Evolutionary conservation across 2,797 vertebrate genomes (phyloP).

Genomic region (Emydoidea blandingii): DNA sequence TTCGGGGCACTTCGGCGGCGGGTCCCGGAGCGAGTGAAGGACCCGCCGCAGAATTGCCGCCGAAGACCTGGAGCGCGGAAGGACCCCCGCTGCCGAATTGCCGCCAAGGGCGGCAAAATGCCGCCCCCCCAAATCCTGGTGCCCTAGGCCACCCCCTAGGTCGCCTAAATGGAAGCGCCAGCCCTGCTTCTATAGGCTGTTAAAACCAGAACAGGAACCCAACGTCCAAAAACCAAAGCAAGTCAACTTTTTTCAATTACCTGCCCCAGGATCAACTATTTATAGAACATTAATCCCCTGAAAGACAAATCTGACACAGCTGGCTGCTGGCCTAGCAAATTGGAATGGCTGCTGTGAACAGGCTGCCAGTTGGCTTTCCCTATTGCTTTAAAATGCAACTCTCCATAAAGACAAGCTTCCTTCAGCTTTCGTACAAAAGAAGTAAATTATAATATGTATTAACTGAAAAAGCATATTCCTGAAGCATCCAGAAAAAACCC

Average conservation of each 20-base stretch:
- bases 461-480: background rate
- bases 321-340: constrained; percentile 20
- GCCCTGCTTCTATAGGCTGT: background rate
- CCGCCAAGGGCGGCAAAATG: too few relatives aligned
- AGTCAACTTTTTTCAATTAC: constrained; percentile 11
- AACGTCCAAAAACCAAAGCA: background rate
- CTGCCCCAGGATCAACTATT: constrained; percentile 2
- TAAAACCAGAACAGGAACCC: constrained; percentile 6
- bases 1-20: too few relatives aligned
- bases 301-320: constrained; percentile 44
- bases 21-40: too few relatives aligned
- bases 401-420: background rate
- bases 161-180: too few relatives aligned
- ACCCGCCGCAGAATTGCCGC: too few relatives aligned
- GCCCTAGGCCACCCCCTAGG: too few relatives aligned
- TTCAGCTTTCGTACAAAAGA: background rate
- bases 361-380: background rate
- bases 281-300: constrained; percentile 31
- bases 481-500: background rate
- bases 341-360: constrained; percentile 20
- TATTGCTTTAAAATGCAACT: constrained; percentile 15
- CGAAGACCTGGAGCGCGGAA: too few relatives aligned
- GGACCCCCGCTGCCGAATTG: too few relatives aligned
- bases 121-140: too few relatives aligned
- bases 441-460: background rate